Evolutionary conservation across 2,113 vertebrate species (phyloP).

Genomic region (Chaetura pelagica): DNA sequence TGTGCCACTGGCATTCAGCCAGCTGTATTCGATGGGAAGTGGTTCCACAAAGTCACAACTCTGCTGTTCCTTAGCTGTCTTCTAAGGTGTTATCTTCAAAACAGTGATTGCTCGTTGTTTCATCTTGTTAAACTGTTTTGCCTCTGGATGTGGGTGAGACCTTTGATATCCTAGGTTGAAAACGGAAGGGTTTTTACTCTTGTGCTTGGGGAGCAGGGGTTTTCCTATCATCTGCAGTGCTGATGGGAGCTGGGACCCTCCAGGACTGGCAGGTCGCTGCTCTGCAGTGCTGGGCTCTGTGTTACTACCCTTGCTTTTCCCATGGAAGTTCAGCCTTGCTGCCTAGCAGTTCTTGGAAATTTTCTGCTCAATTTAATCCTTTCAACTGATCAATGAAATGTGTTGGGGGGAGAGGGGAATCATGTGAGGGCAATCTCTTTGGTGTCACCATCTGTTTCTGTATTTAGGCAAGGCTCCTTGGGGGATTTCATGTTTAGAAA

Average conservation of each 20-base stretch:
- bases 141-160: neutral
- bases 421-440: neutral
- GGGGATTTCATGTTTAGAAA: constrained; percentile 23
- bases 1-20: neutral
- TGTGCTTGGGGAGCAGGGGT: neutral
- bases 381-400: constrained; percentile 25
- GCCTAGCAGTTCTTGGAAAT: neutral
- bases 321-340: neutral
- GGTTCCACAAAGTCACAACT: neutral
- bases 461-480: constrained; percentile 18
- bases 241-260: neutral
- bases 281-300: neutral
- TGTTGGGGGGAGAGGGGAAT: neutral
- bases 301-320: neutral
- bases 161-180: neutral
- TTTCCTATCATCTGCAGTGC: neutral
- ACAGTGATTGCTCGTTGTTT: neutral
- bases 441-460: constrained; percentile 52
- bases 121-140: neutral
- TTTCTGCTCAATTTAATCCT: constrained; percentile 60
- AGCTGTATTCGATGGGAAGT: neutral
- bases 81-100: neutral
- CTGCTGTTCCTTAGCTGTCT: neutral
- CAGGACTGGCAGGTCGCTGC: accelerated
- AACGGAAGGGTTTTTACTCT: neutral